A percentile compares a stretch with the other conserved stretches of the same genome.
Evolutionary conservation across 2,113 vertebrate species (phyloP).

Genomic region (Halichoerus grypus): DNA sequence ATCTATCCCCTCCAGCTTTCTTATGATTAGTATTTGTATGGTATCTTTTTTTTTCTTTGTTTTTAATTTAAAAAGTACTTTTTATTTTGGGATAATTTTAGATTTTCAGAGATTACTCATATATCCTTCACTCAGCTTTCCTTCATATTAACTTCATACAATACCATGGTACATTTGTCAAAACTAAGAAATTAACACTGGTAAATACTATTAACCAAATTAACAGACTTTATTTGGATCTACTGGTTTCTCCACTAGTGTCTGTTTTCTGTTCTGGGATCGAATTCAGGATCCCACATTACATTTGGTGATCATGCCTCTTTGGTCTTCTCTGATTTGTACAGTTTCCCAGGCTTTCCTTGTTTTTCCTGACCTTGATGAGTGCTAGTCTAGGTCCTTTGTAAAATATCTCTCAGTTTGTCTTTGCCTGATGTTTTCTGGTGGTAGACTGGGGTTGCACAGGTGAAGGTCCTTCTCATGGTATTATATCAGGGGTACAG

Average conservation of each 20-base stretch:
- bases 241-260: not conserved
- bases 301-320: not conserved
- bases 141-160: not conserved
- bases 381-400: not conserved
- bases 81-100: slow-evolving; percentile 11
- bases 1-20: not conserved
- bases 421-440: not conserved
- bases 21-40: not conserved
- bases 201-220: not conserved
- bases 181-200: not conserved
- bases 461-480: no score
- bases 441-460: not conserved
- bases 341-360: not conserved
- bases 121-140: not conserved
- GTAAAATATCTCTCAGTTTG: not conserved
- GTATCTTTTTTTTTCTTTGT: not conserved
- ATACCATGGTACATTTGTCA: not conserved
- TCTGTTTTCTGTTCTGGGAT: not conserved
- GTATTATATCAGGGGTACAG: not conserved
- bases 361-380: not conserved
- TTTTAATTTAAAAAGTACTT: not conserved
- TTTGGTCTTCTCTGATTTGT: not conserved
- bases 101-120: not conserved
- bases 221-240: not conserved
- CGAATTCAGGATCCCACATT: not conserved